Evolutionary conservation across 2,113 vertebrate species (phyloP), one percentile per base, ranked within the genome.

Genomic region (Eublepharis macularius): DNA sequence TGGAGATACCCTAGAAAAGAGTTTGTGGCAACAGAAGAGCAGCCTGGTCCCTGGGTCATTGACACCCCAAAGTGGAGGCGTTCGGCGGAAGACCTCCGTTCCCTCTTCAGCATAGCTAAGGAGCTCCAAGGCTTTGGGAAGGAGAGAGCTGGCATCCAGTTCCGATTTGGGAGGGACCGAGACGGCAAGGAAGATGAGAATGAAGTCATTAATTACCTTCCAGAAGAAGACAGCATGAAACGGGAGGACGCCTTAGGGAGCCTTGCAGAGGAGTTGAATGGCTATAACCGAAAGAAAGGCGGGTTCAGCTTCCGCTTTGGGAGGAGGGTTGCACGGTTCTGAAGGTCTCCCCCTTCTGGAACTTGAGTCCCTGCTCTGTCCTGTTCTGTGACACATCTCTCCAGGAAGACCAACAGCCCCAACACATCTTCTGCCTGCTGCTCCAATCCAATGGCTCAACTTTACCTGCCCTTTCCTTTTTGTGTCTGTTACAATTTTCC

Each of bases 281-380:
- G 95, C 66, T 96, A 95, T 83, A 86, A 83, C 90, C 91, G 96
- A 86, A 94, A 43, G 89, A 96, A 96, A 77, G 95, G 96, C 0
- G 95, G 96, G 16, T 97, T 97, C 90, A 93, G 92, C 83, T 96
- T 96, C 93, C 93, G 96, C 81, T 97, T 97, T 0, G 96, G 97
- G 73, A 95, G 94, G 66, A 90, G 93, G 87, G 29, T 43, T 1
- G 1, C 13, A 4, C 13, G 8, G 0, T 75, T 26, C 84, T 7
- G 26, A 1, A 0, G 82, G 21, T 69, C 2, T 12, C 10, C 6
- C 0, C 0, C 80, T 16, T 0, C 41, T 8, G 21, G 29, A 36
- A 32, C 34, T 3, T 12, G 60, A 45, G 26, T 26, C 78, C 41
- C 47, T 32, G 3, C 2, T 51, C 47, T 10, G 54, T 1, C 3